Percentiles rank a stretch among this genome's conserved stretches.
Evolutionary conservation across 2,797 vertebrate species (phyloP).

Genomic region (Gymnothorax reevesii): DNA sequence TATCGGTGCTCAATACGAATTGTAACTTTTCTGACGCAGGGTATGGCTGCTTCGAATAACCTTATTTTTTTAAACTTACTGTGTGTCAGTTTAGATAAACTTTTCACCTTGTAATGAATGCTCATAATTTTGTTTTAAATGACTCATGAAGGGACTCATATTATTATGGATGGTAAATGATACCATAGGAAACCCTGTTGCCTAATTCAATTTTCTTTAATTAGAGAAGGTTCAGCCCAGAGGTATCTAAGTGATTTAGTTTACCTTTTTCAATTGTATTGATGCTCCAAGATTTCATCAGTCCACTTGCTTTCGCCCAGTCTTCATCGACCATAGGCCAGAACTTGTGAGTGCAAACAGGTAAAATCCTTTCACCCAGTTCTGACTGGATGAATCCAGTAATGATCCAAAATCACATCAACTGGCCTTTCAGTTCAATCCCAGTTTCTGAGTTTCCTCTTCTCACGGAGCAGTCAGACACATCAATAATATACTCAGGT

Average conservation of each 20-base stretch:
- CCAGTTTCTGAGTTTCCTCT: background rate
- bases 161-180: background rate
- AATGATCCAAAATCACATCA: background rate
- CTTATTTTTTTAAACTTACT: no score
- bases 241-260: constrained; percentile 24
- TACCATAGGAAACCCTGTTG: background rate
- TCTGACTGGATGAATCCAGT: constrained; percentile 23
- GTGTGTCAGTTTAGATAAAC: no score
- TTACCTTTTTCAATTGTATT: background rate
- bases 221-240: background rate
- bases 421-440: constrained; percentile 18
- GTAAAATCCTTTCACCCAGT: background rate
- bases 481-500: constrained; percentile 32
- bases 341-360: background rate
- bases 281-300: constrained; percentile 15
- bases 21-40: no score
- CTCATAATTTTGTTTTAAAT: background rate
- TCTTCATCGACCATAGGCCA: background rate
- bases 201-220: background rate
- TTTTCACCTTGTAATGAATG: no score
- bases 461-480: constrained; percentile 15
- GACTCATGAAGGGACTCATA: background rate
- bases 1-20: no score
- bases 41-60: no score
- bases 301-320: constrained; percentile 9